Conservation (phyloP, 2,888 invertebrate species). For the Dione juno region DNA sequence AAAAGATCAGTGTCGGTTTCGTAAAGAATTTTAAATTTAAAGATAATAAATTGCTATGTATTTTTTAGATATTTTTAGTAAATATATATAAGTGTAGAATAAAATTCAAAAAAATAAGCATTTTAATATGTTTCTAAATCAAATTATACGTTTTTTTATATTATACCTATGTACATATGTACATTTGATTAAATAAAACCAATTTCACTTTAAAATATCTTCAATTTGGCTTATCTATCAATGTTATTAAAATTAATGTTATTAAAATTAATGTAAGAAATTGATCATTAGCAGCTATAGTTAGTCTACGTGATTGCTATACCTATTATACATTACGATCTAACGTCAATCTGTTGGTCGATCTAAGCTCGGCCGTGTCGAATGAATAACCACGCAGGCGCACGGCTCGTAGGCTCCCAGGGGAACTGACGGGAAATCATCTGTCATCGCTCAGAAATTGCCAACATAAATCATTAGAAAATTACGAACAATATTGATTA, state of each 20-base stretch:
- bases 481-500: constrained; percentile 40
- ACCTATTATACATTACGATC: constrained; percentile 24
- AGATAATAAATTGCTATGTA: too few species aligned
- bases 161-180: too few species aligned
- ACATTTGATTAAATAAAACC: too few species aligned
- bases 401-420: constrained; percentile 50
- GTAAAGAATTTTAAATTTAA: too few species aligned
- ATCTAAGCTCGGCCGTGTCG: constrained; percentile 51
- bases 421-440: constrained; percentile 60
- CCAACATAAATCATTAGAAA: constrained; percentile 56
- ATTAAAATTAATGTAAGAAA: constrained; percentile 4
- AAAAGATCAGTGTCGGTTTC: too few species aligned
- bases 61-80: too few species aligned
- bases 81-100: too few species aligned
- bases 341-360: constrained; percentile 36
- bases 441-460: constrained; percentile 57
- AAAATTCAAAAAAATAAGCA: too few species aligned
- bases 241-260: background rate
- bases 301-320: constrained; percentile 13
- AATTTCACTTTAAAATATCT: too few species aligned
- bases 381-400: constrained; percentile 60
- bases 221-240: background rate
- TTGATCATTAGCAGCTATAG: constrained; percentile 7
- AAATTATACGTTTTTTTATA: too few species aligned
- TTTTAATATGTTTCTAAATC: too few species aligned